Percentiles rank a stretch among this genome's conserved stretches.
phyloP scores from a whole-genome alignment of 2,888 invertebrate species.

The Rhagophthalmus giganteus region DNA sequence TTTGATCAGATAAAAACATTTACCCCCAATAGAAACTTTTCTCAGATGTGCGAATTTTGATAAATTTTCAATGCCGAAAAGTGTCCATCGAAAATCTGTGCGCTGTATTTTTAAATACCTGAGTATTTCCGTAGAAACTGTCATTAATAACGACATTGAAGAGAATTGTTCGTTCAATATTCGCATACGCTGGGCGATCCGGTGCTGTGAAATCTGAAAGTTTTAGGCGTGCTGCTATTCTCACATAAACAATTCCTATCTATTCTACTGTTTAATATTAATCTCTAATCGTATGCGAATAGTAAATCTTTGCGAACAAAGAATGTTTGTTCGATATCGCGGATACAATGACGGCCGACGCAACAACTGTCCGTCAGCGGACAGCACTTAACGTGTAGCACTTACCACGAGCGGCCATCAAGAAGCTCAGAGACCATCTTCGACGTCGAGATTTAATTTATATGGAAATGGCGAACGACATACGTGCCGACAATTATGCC shows the following conservation, averaged over 20 bases:
- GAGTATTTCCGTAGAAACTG: too few species aligned
- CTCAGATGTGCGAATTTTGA: too few species aligned
- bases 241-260: neutral
- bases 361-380: constrained; percentile 29
- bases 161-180: neutral
- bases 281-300: constrained; percentile 20
- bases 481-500: constrained; percentile 43
- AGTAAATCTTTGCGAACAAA: constrained; percentile 24
- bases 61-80: too few species aligned
- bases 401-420: constrained; percentile 28
- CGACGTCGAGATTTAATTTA: constrained; percentile 35
- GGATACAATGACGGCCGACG: constrained; percentile 28
- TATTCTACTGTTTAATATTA: constrained; percentile 10
- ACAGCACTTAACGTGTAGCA: constrained; percentile 29
- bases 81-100: too few species aligned
- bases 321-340: constrained; percentile 28
- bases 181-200: too few species aligned
- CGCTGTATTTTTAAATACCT: too few species aligned
- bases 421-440: constrained; percentile 29
- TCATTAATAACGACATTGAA: neutral
- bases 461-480: constrained; percentile 35
- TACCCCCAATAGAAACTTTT: too few species aligned
- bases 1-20: too few species aligned
- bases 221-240: too few species aligned
- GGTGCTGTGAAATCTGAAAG: too few species aligned